phyloP scores from a whole-genome alignment of 2,113 vertebrate species.

The Prunella fulvescens region DNA sequence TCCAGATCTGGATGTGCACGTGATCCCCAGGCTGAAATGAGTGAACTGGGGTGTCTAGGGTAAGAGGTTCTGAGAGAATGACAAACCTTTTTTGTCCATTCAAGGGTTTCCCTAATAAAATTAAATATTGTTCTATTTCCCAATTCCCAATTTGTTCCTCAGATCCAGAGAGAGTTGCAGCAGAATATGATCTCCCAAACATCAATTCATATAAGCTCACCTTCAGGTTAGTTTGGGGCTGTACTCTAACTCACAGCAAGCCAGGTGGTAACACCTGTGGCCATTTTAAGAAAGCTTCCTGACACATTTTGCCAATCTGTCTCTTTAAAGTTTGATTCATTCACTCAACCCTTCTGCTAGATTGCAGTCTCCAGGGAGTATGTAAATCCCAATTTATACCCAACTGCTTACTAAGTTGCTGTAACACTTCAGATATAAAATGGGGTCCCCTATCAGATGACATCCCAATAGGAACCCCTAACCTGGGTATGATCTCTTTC shows the following conservation, averaged over 20 bases:
- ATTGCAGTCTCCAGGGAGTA: background rate
- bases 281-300: background rate
- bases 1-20: background rate
- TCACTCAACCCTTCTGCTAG: background rate
- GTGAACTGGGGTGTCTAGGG: background rate
- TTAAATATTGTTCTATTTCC: background rate
- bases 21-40: background rate
- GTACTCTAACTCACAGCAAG: background rate
- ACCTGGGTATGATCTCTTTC: background rate
- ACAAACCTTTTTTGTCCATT: background rate
- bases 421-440: background rate
- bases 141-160: background rate
- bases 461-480: background rate
- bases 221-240: background rate
- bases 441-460: background rate
- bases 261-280: background rate
- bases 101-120: background rate
- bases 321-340: background rate
- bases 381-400: background rate
- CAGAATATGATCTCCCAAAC: background rate
- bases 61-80: background rate
- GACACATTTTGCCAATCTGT: background rate
- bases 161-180: background rate
- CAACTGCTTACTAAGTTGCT: background rate
- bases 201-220: no score